phyloP scores from a whole-genome alignment of 2,797 vertebrate genomes.

The Ctenopoma multispine region DNA sequence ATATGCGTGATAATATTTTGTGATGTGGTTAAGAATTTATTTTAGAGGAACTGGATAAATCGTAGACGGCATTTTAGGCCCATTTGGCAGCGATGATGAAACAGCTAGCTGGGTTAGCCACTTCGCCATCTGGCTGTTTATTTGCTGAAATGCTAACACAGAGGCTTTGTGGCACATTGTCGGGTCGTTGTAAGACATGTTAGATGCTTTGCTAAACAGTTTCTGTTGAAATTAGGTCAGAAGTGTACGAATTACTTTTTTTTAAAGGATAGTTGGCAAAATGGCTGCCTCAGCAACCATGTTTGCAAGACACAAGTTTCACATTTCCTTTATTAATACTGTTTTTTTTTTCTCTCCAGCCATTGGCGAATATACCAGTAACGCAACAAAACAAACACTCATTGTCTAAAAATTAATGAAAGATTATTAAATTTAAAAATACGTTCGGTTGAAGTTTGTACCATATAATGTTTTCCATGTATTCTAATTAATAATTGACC shows the following conservation, averaged over 20 bases:
- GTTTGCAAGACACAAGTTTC: neutral
- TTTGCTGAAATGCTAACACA: conserved; percentile 18
- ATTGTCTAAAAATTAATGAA: too few species aligned
- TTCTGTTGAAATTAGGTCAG: conserved; percentile 51
- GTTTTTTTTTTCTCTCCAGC: neutral
- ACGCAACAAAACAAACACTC: neutral
- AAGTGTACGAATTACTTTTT: neutral
- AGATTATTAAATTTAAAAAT: too few species aligned
- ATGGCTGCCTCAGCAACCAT: conserved; percentile 61
- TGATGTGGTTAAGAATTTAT: fast-evolving
- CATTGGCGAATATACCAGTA: fast-evolving
- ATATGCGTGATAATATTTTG: too few species aligned
- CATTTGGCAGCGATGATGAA: neutral
- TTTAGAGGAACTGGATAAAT: fast-evolving
- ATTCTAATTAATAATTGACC: too few species aligned
- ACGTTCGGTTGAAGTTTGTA: too few species aligned
- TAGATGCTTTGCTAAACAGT: neutral
- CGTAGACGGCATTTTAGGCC: neutral
- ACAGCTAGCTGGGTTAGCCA: neutral
- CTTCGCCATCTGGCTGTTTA: neutral
- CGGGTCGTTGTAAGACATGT: neutral
- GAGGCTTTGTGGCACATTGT: conserved; percentile 2
- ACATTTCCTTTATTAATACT: neutral
- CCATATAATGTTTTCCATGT: too few species aligned
- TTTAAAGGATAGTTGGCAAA: conserved; percentile 48